These are phyloP conservation scores for Glossophaga mutica DNA, from an alignment of 2,797 vertebrate species.

Conservation along the genomic window DNA sequence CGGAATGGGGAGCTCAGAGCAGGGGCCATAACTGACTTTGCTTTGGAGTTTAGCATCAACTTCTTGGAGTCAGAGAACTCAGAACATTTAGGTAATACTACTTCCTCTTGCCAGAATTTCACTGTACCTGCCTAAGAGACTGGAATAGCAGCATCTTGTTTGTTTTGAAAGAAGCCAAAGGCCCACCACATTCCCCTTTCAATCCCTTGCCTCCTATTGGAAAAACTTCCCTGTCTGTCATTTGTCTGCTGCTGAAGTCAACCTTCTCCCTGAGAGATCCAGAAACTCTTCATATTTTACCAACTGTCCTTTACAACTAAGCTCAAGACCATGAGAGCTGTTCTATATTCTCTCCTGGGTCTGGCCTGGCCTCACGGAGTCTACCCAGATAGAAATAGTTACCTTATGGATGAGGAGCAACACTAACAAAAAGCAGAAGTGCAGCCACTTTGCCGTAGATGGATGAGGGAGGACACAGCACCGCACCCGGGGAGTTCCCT, in stretches of 20 bases:
- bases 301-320: not conserved
- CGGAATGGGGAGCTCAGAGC: not conserved
- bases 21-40: not conserved
- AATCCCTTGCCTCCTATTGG: not conserved
- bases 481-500: not conserved
- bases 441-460: not conserved
- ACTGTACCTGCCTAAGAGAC: not conserved
- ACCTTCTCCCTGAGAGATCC: not conserved
- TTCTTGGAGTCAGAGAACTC: constrained; percentile 12
- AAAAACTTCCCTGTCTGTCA: not conserved
- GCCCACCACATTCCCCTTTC: not conserved
- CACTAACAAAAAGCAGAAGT: not conserved
- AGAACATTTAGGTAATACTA: not conserved
- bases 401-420: not conserved
- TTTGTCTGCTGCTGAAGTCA: not conserved
- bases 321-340: too few relatives aligned
- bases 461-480: not conserved
- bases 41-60: not conserved
- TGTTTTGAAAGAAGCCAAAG: not conserved
- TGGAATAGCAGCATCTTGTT: not conserved
- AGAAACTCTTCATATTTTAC: not conserved
- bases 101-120: not conserved
- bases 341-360: not conserved
- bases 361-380: not conserved
- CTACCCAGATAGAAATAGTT: not conserved